These are phyloP conservation scores for Clarias batrachus DNA, from an alignment of 2,113 vertebrate species.

Conservation along the genomic window DNA sequence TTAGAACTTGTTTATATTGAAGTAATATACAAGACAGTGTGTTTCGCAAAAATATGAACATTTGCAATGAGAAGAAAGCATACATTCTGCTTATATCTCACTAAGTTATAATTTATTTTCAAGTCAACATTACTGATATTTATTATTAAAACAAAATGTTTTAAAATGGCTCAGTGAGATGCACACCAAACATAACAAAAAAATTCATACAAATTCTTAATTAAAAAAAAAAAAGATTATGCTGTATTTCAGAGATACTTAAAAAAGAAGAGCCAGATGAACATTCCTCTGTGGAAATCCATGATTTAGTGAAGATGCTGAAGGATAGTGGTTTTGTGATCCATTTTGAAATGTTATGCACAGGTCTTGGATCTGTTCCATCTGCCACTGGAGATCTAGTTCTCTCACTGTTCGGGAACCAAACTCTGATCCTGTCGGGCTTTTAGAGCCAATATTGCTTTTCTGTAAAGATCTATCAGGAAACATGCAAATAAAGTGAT, in stretches of 20 bases:
- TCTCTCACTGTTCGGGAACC: conserved; percentile 37
- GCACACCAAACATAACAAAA: not conserved
- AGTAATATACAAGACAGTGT: not conserved
- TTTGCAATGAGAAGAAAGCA: not conserved
- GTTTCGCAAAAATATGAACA: not conserved
- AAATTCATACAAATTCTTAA: too few relatives aligned
- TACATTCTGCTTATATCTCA: not conserved
- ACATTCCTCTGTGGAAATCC: not conserved
- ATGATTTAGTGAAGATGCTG: not conserved
- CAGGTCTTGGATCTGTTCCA: not conserved
- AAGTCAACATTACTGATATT: not conserved
- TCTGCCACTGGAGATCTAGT: not conserved
- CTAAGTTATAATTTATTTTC: not conserved
- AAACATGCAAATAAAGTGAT: conserved; percentile 37
- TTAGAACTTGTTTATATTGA: not conserved
- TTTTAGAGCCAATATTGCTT: conserved; percentile 83
- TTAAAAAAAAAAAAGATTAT: not conserved
- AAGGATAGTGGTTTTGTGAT: not conserved
- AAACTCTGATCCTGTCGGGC: conserved; percentile 76
- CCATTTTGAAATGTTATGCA: not conserved
- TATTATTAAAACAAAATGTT: not conserved
- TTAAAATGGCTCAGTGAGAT: not conserved
- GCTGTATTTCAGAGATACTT: not conserved
- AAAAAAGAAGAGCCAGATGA: not conserved
- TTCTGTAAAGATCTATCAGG: conserved; percentile 80